These are phyloP conservation scores for Autographa pulchrina DNA, from an alignment of 2,888 invertebrate genomes.

Conservation along the genomic window DNA sequence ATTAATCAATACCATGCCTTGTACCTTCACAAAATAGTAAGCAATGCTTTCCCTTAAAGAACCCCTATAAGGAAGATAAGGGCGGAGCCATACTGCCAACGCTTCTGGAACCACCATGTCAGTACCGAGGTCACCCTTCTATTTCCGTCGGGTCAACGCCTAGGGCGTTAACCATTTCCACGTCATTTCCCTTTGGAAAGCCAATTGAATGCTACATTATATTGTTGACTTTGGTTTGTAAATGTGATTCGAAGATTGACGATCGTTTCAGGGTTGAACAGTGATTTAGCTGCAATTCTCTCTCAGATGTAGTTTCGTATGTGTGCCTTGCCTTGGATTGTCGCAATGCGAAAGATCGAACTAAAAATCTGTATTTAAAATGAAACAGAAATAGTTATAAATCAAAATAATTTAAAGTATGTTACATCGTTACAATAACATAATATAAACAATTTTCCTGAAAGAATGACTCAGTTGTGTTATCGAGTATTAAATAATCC, in stretches of 20 bases:
- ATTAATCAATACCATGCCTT: constrained; percentile 6
- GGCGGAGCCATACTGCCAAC: constrained; percentile 44
- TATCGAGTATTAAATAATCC: constrained; percentile 25
- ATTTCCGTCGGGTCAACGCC: constrained; percentile 82
- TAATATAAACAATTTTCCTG: constrained; percentile 3
- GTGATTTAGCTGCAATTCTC: not conserved
- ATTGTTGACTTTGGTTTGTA: constrained; percentile 49
- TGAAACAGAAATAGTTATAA: too few species aligned
- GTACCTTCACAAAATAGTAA: constrained; percentile 16
- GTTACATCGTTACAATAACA: not conserved
- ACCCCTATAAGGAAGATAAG: constrained; percentile 29
- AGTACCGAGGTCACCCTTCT: constrained; percentile 68
- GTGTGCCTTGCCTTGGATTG: not conserved
- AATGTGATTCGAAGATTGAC: constrained; percentile 44
- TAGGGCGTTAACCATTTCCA: constrained; percentile 85
- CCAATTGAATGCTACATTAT: constrained; percentile 68
- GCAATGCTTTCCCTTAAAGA: constrained; percentile 1
- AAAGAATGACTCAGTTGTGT: constrained; percentile 20
- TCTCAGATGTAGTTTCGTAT: constrained; percentile 11
- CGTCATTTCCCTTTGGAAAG: constrained; percentile 74
- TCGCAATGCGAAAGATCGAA: not conserved
- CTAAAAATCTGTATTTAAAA: not conserved
- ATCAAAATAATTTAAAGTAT: too few species aligned
- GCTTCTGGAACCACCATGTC: constrained; percentile 40
- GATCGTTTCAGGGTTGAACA: constrained; percentile 25